Percentiles rank a stretch among this genome's conserved stretches.
Conservation (phyloP, 1,140 invertebrate genomes). For the Eumeta japonica region DNA sequence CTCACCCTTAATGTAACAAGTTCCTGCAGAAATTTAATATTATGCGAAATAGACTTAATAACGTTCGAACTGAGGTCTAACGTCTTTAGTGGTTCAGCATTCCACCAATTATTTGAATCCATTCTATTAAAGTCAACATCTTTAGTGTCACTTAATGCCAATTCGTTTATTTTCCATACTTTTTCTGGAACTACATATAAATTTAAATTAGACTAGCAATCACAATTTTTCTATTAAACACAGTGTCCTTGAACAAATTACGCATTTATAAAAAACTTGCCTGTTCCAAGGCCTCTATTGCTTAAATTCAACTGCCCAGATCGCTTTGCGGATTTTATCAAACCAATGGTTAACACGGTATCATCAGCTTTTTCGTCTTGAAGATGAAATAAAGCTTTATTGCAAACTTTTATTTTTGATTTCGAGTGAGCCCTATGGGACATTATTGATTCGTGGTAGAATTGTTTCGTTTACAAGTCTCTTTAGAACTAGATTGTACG, state of each 20-base stretch:
- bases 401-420: slow-evolving; percentile 50
- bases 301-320: slow-evolving; percentile 79
- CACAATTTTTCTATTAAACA: not conserved
- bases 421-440: slow-evolving; percentile 23
- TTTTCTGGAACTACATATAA: slow-evolving; percentile 72
- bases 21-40: slow-evolving; percentile 69
- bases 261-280: slow-evolving; percentile 54
- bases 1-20: slow-evolving; percentile 60
- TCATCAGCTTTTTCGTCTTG: slow-evolving; percentile 68
- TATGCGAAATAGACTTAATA: slow-evolving; percentile 64
- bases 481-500: too few species aligned
- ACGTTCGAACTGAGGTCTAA: slow-evolving; percentile 81
- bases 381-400: slow-evolving; percentile 66
- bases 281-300: slow-evolving; percentile 68
- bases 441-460: too few species aligned
- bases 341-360: slow-evolving; percentile 62
- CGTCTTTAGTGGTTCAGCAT: slow-evolving; percentile 72
- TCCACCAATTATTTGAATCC: slow-evolving; percentile 80
- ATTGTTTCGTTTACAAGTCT: too few species aligned
- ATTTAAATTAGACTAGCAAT: too few species aligned
- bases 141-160: slow-evolving; percentile 63
- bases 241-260: not conserved
- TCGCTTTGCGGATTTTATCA: slow-evolving; percentile 76
- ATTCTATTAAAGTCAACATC: slow-evolving; percentile 65
- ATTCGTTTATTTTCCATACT: slow-evolving; percentile 79